These are phyloP conservation scores for Leptinotarsa texana DNA, from an alignment of 1,140 invertebrate genomes.

Conservation along the genomic window DNA sequence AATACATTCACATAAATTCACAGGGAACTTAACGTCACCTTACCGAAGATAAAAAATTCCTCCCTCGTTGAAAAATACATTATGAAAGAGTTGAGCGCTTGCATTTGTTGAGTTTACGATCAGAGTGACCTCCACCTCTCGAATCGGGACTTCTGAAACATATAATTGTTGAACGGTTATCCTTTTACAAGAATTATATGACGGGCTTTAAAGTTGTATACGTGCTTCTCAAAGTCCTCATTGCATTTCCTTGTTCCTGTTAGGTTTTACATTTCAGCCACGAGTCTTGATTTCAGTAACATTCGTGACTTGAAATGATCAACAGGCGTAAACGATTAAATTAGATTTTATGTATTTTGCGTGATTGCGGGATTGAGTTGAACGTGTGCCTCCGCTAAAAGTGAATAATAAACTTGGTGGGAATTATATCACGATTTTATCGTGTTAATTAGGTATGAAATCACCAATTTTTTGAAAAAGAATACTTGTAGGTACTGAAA, in stretches of 20 bases:
- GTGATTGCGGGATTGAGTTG: too few relatives aligned
- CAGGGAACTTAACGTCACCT: neutral
- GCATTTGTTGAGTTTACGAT: constrained; percentile 11
- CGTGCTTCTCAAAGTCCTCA: neutral
- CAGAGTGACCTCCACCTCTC: constrained; percentile 4
- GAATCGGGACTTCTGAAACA: neutral
- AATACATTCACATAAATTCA: neutral
- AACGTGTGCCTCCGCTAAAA: neutral
- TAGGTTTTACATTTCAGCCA: neutral
- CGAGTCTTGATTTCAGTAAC: neutral
- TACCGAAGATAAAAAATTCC: neutral
- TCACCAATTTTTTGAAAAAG: too few relatives aligned
- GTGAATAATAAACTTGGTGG: neutral
- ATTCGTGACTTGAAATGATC: neutral
- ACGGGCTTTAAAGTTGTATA: constrained; percentile 11
- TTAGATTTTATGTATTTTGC: too few relatives aligned
- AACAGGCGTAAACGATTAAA: neutral
- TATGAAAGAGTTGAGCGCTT: constrained; percentile 12
- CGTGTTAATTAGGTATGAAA: too few relatives aligned
- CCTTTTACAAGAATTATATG: constrained; percentile 10
- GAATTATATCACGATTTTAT: neutral
- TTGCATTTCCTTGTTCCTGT: constrained; percentile 23
- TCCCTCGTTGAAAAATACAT: neutral
- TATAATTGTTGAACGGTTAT: neutral
- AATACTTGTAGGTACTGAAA: too few relatives aligned